Percentiles rank a stretch among this genome's conserved stretches.
Evolutionary conservation across 1,140 invertebrate species (phyloP).

Genomic region (Bombyx mandarina): DNA sequence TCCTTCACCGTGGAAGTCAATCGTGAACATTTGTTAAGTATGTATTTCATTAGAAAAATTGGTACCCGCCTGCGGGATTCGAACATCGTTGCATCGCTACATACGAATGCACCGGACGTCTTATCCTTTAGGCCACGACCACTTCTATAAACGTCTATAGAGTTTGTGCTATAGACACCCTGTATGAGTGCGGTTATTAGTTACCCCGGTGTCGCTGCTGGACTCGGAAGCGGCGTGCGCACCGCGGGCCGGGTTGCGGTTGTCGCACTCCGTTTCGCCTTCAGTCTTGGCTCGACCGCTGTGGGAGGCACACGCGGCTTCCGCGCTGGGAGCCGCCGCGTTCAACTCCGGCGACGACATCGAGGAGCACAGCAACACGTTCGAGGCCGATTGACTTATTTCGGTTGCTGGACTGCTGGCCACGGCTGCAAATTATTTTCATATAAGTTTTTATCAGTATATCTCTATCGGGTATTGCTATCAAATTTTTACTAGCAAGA

Average conservation of each 20-base stretch:
- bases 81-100: too few species aligned
- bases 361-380: conserved; percentile 32
- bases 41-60: too few species aligned
- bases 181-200: background rate
- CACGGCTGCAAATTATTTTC: conserved; percentile 22
- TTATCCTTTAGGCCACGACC: too few species aligned
- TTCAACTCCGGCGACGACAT: conserved; percentile 48
- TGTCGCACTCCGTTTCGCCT: background rate
- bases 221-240: conserved; percentile 33
- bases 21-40: too few species aligned
- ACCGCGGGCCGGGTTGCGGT: conserved; percentile 5
- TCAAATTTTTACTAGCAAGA: too few species aligned
- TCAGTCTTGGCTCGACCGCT: conserved; percentile 5
- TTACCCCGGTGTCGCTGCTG: conserved; percentile 54
- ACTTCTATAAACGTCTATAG: too few species aligned
- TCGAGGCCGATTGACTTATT: conserved; percentile 11
- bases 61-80: too few species aligned
- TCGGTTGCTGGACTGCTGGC: conserved; percentile 35
- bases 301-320: conserved; percentile 5
- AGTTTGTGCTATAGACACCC: too few species aligned
- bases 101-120: too few species aligned
- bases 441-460: too few species aligned
- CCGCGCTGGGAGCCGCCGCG: conserved; percentile 1
- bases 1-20: too few species aligned
- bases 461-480: too few species aligned